Conservation (phyloP, 2,888 invertebrate species). For the Amphipoea oculea region DNA sequence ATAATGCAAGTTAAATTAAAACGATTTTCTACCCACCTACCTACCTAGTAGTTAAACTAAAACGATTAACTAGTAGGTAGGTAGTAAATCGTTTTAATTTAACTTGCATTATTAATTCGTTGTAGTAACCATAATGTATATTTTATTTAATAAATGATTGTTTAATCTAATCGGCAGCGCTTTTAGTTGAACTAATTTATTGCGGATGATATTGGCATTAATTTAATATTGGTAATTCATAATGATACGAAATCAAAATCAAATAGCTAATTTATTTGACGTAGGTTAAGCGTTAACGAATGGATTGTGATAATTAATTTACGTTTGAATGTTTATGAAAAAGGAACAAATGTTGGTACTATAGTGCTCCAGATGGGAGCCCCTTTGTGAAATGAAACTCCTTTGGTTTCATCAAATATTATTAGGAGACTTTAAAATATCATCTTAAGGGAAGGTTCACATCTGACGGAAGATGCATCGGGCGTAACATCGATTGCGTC, state of each 20-base stretch:
- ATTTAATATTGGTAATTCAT: background rate
- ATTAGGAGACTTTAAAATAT: too few relatives aligned
- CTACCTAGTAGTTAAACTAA: background rate
- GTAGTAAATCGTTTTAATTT: background rate
- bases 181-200: background rate
- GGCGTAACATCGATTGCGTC: too few relatives aligned
- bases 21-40: too few relatives aligned
- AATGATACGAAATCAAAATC: background rate
- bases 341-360: too few relatives aligned
- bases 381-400: too few relatives aligned
- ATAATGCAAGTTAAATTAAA: too few relatives aligned
- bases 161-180: background rate
- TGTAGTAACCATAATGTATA: background rate
- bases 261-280: background rate
- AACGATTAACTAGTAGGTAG: background rate
- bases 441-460: too few relatives aligned
- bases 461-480: too few relatives aligned
- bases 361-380: too few relatives aligned
- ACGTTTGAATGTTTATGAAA: background rate
- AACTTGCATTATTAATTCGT: background rate
- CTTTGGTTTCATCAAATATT: too few relatives aligned
- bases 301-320: background rate
- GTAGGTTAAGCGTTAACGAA: background rate
- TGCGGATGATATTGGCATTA: background rate
- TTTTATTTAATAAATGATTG: background rate